Evolutionary conservation across 2,113 vertebrate genomes (phyloP).

Genomic region (Tachycineta bicolor): DNA sequence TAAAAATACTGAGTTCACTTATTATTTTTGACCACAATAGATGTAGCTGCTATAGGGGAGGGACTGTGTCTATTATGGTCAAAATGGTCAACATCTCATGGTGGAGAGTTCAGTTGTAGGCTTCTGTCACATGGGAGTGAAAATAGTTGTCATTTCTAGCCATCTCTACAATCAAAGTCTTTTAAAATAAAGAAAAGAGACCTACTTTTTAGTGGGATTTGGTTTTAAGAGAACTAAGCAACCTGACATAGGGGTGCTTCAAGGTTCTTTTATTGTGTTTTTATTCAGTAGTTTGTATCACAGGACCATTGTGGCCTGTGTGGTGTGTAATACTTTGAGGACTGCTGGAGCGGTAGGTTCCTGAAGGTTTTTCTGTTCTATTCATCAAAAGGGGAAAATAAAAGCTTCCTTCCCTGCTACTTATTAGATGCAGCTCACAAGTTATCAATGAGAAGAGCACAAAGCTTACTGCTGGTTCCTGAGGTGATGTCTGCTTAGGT

Average conservation of each 20-base stretch:
- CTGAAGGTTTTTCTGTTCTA: background rate
- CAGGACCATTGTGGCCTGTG: background rate
- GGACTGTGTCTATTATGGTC: background rate
- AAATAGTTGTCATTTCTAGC: background rate
- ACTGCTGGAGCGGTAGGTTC: background rate
- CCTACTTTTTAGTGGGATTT: background rate
- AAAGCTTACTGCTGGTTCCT: background rate
- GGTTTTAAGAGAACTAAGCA: background rate
- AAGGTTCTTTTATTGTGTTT: background rate
- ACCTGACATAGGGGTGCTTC: background rate
- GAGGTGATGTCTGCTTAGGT: background rate
- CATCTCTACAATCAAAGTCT: background rate
- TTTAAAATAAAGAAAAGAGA: background rate
- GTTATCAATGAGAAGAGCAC: background rate
- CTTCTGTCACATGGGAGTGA: background rate
- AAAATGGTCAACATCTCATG: background rate
- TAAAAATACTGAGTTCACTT: background rate
- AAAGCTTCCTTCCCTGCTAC: background rate
- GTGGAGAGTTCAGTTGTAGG: background rate
- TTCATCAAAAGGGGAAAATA: background rate
- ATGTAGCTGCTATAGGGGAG: background rate
- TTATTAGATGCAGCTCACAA: background rate
- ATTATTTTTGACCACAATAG: background rate
- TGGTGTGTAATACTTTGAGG: background rate
- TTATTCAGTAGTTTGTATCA: background rate